Evolutionary conservation across 2,113 vertebrate species (phyloP).

Genomic region (Paradoxurus hermaphroditus): DNA sequence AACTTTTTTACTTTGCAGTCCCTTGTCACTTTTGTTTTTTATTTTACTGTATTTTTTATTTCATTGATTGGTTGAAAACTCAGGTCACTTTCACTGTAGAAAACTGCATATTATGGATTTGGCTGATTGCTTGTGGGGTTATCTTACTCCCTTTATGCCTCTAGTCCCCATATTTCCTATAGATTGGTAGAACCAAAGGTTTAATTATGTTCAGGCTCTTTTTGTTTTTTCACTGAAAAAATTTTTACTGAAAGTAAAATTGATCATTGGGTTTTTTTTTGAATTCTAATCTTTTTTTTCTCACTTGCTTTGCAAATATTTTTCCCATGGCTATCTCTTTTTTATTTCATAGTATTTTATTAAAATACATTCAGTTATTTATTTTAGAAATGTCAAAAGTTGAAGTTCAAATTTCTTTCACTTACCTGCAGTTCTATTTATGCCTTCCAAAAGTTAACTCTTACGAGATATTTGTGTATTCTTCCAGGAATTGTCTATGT

Average conservation of each 20-base stretch:
- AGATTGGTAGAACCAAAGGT: background rate
- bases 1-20: background rate
- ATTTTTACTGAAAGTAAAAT: background rate
- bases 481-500: background rate
- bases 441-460: background rate
- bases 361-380: background rate
- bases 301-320: background rate
- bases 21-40: background rate
- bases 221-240: background rate
- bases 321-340: background rate
- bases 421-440: background rate
- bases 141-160: background rate
- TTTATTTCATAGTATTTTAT: background rate
- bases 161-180: background rate
- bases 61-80: background rate
- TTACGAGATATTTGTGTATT: background rate
- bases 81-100: background rate
- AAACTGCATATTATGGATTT: background rate
- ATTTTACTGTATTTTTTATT: background rate
- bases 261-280: background rate
- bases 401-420: background rate
- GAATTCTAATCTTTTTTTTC: background rate
- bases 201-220: background rate
- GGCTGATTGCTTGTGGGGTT: background rate
- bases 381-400: background rate